phyloP scores from a whole-genome alignment of 2,888 invertebrate genomes.

The Margaritifera margaritifera region DNA sequence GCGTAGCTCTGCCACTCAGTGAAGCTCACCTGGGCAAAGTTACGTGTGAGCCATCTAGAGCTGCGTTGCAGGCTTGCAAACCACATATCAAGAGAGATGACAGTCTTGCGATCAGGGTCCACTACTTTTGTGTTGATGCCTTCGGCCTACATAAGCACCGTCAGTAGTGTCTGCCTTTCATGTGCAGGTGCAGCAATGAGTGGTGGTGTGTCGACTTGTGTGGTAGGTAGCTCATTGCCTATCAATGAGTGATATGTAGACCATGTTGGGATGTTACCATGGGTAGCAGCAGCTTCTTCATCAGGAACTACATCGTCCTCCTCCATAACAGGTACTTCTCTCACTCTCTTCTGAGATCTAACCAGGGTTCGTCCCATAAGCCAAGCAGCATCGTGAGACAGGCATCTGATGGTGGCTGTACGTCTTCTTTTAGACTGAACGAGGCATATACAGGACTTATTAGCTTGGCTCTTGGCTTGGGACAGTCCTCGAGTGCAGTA shows the following conservation, averaged over 20 bases:
- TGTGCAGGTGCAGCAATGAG: slow-evolving; percentile 4
- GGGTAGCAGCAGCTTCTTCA: no score
- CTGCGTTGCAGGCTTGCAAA: neutral
- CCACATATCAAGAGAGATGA: neutral
- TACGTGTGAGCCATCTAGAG: neutral
- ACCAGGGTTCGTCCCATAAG: no score
- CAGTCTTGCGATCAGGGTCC: no score
- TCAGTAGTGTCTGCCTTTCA: slow-evolving; percentile 4
- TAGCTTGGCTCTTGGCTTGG: no score
- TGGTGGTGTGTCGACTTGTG: neutral
- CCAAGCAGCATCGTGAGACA: no score
- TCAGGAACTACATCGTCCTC: no score
- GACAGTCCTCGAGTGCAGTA: no score
- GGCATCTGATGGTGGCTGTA: no score
- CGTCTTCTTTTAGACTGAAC: no score
- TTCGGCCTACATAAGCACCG: neutral
- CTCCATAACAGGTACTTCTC: no score
- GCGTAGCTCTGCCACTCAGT: neutral
- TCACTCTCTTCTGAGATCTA: no score
- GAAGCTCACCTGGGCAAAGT: neutral
- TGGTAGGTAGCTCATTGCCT: neutral
- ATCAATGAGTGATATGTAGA: neutral
- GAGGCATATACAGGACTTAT: no score
- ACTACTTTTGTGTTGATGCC: neutral
- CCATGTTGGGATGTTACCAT: neutral